Base-by-base conservation (phyloP, 2,797 vertebrate genomes). In the Pempheris klunzingeri region DNA sequence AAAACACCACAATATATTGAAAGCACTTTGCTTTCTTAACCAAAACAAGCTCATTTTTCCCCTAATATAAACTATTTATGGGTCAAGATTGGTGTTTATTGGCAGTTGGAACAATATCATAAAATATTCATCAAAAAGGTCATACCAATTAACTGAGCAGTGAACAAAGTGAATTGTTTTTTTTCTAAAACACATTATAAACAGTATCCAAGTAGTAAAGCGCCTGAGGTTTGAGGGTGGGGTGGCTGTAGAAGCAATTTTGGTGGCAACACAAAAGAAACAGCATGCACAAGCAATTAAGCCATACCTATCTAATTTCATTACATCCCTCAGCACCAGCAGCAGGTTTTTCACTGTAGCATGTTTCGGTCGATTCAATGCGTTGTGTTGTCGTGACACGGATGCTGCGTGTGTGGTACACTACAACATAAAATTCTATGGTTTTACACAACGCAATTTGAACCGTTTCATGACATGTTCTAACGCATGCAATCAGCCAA, bases 91-190 rank as follows among this genome's bases (percentile, higher is more conserved):
- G 47, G 38, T 70, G 32, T 84, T 89, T 88, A 78, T 60, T 67
- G 60, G 47, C 67, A 68, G 60, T 4, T 44, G 38, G 62, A 86
- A 85, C 68, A 81, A 74, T 66, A 73, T 55, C 38, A 78, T 81
- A 26, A 84, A 84, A 79, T 50, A 68, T 54, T 78, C 30, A 77
- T 82, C 43, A 81, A 82, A 83, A 77, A 67, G 82, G 71, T 86
- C 71, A 66, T 3, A 74, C 22, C 63, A 84, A 78, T 81, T 84
- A 82, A 83, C n/a, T 53, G 55, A 74, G 78, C 63, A 61, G 64
- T 72, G 71, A 82, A 80, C 75, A 74, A 46, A 76, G 53, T 57
- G 0, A 46, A 73, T 10, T 20, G 22, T 46, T 54, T 73, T 41
- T 52, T 54, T 77, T 44, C 1, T 41, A 38, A 66, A 71, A 80